A percentile compares a stretch with the other conserved stretches of the same genome.
These are phyloP conservation scores for Empis stercorea DNA, from an alignment of 2,888 invertebrate species.

Conservation along the genomic window DNA sequence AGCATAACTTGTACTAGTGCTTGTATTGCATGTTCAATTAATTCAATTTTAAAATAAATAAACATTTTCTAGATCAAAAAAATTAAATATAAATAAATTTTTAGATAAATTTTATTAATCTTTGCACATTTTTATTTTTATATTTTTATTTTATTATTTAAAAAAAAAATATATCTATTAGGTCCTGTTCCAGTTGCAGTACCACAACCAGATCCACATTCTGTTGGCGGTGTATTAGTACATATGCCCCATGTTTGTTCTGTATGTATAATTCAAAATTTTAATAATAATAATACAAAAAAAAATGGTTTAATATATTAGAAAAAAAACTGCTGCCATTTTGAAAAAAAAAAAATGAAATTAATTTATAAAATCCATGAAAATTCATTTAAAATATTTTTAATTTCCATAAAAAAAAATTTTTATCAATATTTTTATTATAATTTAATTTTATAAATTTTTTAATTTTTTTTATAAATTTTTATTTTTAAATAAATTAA, in stretches of 20 bases:
- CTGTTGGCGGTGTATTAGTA: slow-evolving; percentile 74
- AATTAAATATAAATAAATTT: background rate
- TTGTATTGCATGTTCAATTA: too few species aligned
- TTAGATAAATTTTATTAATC: background rate
- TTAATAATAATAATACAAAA: background rate
- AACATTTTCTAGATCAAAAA: background rate
- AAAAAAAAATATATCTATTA: slow-evolving; percentile 16
- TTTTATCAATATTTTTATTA: too few species aligned
- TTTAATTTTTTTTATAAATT: background rate
- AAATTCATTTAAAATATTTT: too few species aligned
- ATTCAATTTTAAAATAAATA: too few species aligned
- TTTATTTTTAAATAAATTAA: background rate
- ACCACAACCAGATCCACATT: slow-evolving; percentile 57
- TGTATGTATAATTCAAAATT: slow-evolving; percentile 32
- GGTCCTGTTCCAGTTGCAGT: slow-evolving; percentile 39
- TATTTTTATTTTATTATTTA: background rate
- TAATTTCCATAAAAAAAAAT: too few species aligned
- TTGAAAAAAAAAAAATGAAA: too few species aligned
- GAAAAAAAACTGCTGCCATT: too few species aligned
- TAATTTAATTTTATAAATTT: too few species aligned
- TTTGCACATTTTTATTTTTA: background rate
- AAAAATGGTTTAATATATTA: background rate
- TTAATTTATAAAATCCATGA: too few species aligned
- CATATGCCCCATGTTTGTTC: slow-evolving; percentile 85
- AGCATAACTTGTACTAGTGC: too few species aligned